Percentiles rank a stretch among this genome's conserved stretches.
These are phyloP conservation scores for Tyto alba DNA, from an alignment of 2,113 vertebrate species.

Conservation along the genomic window DNA sequence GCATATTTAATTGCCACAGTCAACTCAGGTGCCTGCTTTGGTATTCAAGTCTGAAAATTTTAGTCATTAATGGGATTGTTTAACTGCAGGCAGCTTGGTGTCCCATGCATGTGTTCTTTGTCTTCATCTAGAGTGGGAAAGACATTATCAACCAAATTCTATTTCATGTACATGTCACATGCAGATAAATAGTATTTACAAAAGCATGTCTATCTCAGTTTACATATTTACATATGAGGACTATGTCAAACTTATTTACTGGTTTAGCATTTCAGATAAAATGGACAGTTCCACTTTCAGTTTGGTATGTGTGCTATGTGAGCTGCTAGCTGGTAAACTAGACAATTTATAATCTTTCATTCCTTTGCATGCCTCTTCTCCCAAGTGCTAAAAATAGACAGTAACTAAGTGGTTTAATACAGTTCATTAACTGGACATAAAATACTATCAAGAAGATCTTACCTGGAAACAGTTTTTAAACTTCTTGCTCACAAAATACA, in stretches of 20 bases:
- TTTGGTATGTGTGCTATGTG: background rate
- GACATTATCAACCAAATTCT: background rate
- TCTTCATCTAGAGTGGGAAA: background rate
- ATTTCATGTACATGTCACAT: background rate
- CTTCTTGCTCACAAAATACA: conserved; percentile 96
- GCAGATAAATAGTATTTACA: background rate
- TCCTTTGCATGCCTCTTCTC: background rate
- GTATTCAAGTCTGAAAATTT: background rate
- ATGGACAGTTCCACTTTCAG: background rate
- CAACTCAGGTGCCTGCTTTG: background rate
- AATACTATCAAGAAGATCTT: conserved; percentile 32
- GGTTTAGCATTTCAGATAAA: background rate
- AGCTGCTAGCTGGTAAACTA: background rate
- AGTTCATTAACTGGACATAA: background rate
- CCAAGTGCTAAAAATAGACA: background rate
- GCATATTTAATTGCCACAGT: background rate
- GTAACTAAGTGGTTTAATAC: background rate
- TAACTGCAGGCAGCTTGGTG: background rate
- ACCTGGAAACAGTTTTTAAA: conserved; percentile 98
- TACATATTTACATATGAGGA: background rate
- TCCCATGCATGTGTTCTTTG: background rate
- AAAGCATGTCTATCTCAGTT: background rate
- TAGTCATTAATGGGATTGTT: background rate
- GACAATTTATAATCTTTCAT: background rate
- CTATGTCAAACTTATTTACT: background rate